A percentile compares a stretch with the other conserved stretches of the same genome.
phyloP scores from a whole-genome alignment of 1,140 invertebrate species.

The Panonychus citri region DNA sequence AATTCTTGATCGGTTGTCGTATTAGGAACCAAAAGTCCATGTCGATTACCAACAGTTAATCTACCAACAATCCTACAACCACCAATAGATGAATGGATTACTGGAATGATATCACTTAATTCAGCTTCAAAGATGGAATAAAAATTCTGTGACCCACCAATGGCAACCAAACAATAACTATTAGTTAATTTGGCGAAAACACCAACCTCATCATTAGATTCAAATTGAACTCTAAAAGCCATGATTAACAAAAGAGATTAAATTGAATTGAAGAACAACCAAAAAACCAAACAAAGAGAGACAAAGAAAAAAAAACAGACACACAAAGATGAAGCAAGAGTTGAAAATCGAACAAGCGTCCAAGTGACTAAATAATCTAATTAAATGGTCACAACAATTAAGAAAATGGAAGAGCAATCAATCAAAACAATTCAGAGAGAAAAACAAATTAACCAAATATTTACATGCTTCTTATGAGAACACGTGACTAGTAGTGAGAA shows the following conservation, averaged over 20 bases:
- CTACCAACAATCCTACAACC: slow-evolving; percentile 88
- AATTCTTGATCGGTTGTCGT: slow-evolving; percentile 86
- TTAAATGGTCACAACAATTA: no score
- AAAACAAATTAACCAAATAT: no score
- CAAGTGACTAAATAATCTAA: no score
- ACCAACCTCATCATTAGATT: slow-evolving; percentile 95
- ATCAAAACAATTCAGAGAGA: no score
- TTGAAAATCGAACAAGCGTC: no score
- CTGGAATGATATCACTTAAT: slow-evolving; percentile 71
- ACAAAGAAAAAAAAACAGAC: no score
- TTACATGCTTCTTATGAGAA: no score
- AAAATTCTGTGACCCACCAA: slow-evolving; percentile 93
- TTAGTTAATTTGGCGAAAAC: slow-evolving; percentile 96
- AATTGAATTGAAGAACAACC: no score
- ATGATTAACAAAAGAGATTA: slow-evolving; percentile 28
- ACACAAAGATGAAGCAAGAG: no score
- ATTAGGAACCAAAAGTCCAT: slow-evolving; percentile 73
- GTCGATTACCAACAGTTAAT: slow-evolving; percentile 59
- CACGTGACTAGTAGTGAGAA: no score
- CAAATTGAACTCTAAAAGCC: slow-evolving; percentile 90
- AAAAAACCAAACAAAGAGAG: no score
- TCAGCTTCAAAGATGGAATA: slow-evolving; percentile 85
- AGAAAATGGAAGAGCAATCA: no score
- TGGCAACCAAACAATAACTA: slow-evolving; percentile 85
- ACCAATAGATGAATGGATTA: slow-evolving; percentile 73